A percentile compares a stretch with the other conserved stretches of the same genome.
phyloP scores from a whole-genome alignment of 2,113 vertebrate species.

The Nycticryphes semicollaris region DNA sequence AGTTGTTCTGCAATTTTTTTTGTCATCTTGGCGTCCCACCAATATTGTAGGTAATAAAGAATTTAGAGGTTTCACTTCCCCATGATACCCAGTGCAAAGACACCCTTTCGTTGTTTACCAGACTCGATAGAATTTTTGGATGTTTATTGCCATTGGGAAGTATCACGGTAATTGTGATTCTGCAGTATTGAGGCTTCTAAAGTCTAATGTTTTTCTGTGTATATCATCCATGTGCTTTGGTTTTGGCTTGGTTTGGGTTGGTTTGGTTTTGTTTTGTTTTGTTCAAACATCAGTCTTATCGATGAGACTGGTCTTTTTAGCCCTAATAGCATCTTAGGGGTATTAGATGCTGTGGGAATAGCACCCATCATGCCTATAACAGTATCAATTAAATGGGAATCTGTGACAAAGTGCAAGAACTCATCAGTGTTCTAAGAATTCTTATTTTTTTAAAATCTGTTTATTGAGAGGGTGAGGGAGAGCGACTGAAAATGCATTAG shows the following conservation, averaged over 20 bases:
- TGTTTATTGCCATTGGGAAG: not conserved
- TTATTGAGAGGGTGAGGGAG: conserved; percentile 41
- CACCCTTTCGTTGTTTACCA: not conserved
- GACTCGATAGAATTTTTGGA: not conserved
- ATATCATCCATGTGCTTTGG: not conserved
- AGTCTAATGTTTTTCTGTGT: not conserved
- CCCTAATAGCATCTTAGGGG: not conserved
- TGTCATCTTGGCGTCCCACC: not conserved
- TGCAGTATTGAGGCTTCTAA: not conserved
- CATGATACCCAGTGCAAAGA: not conserved
- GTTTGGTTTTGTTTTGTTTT: not conserved
- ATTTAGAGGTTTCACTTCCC: not conserved
- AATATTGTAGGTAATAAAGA: not conserved
- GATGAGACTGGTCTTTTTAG: not conserved
- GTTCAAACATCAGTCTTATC: not conserved
- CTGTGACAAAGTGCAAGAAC: conserved; percentile 32
- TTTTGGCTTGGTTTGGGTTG: not conserved
- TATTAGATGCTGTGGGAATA: not conserved
- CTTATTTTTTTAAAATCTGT: conserved; percentile 61
- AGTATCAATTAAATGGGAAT: not conserved
- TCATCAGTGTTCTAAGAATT: conserved; percentile 53
- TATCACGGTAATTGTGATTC: conserved; percentile 11
- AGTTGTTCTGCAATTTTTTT: not conserved
- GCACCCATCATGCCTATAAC: not conserved
- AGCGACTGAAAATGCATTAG: conserved; percentile 41